These are phyloP conservation scores for Aricia artaxerxes DNA, from an alignment of 2,888 invertebrate species.

Conservation along the genomic window DNA sequence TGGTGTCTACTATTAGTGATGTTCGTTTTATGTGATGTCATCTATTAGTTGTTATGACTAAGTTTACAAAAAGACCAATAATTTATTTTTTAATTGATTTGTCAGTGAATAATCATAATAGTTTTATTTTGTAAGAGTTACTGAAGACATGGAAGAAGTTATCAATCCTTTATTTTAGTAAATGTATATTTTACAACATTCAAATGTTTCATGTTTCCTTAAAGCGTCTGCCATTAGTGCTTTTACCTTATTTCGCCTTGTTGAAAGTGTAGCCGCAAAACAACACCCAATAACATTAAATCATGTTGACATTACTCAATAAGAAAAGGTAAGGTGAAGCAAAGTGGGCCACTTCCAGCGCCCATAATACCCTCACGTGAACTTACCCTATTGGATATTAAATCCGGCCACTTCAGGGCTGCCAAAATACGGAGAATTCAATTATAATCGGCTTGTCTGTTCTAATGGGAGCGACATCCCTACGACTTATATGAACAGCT, in stretches of 20 bases:
- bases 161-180: no score
- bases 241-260: not conserved
- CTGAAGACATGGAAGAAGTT: no score
- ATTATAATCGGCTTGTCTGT: not conserved
- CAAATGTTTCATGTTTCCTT: no score
- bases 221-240: no score
- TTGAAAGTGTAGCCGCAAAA: not conserved
- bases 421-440: not conserved
- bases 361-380: slow-evolving; percentile 39
- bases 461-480: not conserved
- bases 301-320: slow-evolving; percentile 10
- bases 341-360: slow-evolving; percentile 34
- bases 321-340: slow-evolving; percentile 25
- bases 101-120: no score
- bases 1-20: no score
- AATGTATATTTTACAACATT: no score
- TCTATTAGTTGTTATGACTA: no score
- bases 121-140: no score
- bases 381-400: slow-evolving; percentile 28
- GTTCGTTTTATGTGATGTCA: no score
- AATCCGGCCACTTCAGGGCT: slow-evolving; percentile 17
- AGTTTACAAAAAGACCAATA: no score
- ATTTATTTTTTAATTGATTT: no score
- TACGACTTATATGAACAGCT: not conserved
- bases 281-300: not conserved